Evolutionary conservation across 2,888 invertebrate species (phyloP).

Genomic region (Cheilosia vernalis): DNA sequence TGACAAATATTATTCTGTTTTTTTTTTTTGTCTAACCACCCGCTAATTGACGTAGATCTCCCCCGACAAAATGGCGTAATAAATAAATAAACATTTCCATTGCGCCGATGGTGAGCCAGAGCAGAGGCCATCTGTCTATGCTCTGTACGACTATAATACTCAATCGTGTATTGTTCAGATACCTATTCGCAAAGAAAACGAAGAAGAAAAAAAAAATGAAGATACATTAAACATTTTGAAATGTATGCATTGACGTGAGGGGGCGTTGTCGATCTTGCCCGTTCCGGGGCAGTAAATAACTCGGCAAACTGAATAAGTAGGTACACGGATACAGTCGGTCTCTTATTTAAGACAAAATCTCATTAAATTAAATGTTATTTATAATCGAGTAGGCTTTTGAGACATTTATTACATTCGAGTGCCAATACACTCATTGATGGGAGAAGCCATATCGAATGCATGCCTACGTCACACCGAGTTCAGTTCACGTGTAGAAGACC

Average conservation of each 20-base stretch:
- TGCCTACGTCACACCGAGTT: constrained; percentile 14
- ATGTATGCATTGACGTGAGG: constrained; percentile 77
- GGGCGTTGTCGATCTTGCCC: constrained; percentile 50
- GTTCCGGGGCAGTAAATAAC: constrained; percentile 70
- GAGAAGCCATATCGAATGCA: constrained; percentile 13
- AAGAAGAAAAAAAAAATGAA: constrained; percentile 9
- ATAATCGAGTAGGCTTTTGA: constrained; percentile 2
- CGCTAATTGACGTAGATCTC: constrained; percentile 60
- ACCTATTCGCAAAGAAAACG: constrained; percentile 28
- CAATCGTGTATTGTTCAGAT: constrained; percentile 53
- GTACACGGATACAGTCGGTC: not conserved
- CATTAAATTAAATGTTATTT: constrained; percentile 27
- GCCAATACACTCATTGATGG: constrained; percentile 55
- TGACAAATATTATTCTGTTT: constrained; percentile 33
- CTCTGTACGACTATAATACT: constrained; percentile 19
- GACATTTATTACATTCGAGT: constrained; percentile 37
- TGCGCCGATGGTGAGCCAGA: not conserved
- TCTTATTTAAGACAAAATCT: constrained; percentile 12
- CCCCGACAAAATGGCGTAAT: constrained; percentile 13
- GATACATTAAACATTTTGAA: constrained; percentile 58
- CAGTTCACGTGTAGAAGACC: constrained; percentile 8
- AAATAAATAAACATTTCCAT: constrained; percentile 35
- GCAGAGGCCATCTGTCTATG: constrained; percentile 52
- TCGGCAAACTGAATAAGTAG: constrained; percentile 58
- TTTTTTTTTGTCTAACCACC: constrained; percentile 42